These are phyloP conservation scores for Stenoptilia bipunctidactyla DNA, from an alignment of 2,888 invertebrate genomes.

Conservation along the genomic window DNA sequence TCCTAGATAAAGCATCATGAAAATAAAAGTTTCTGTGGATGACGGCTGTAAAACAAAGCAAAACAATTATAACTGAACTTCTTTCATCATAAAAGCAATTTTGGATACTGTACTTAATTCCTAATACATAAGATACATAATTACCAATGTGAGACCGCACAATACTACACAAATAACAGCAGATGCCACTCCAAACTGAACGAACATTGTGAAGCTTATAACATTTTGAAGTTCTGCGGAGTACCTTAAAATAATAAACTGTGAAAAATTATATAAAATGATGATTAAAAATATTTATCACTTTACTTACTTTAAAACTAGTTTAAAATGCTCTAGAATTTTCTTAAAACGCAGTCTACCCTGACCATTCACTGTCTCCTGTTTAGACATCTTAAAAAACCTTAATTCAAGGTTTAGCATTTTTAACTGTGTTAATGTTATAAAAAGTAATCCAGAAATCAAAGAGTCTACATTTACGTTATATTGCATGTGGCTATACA, in stretches of 20 bases:
- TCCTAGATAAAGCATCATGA: conserved; percentile 28
- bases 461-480: conserved; percentile 40
- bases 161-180: conserved; percentile 39
- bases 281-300: too few relatives aligned
- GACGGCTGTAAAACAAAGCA: conserved; percentile 25
- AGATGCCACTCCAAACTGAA: conserved; percentile 38
- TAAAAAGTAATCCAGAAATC: conserved; percentile 33
- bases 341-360: conserved; percentile 19
- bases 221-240: conserved; percentile 30
- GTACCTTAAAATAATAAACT: conserved; percentile 37
- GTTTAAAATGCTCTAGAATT: conserved; percentile 33
- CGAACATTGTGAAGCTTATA: conserved; percentile 32
- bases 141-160: conserved; percentile 36
- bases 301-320: conserved; percentile 30
- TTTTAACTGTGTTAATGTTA: conserved; percentile 35
- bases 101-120: too few relatives aligned
- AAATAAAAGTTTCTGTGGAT: conserved; percentile 24
- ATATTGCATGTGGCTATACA: conserved; percentile 46
- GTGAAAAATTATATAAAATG: too few relatives aligned
- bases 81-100: too few relatives aligned
- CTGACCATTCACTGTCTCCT: conserved; percentile 12
- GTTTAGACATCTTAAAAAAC: conserved; percentile 22
- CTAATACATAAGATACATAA: too few relatives aligned
- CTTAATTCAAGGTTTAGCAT: conserved; percentile 31
- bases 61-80: too few relatives aligned